Evolutionary conservation across 1,140 invertebrate species (phyloP).

Genomic region (Gryllus bimaculatus): DNA sequence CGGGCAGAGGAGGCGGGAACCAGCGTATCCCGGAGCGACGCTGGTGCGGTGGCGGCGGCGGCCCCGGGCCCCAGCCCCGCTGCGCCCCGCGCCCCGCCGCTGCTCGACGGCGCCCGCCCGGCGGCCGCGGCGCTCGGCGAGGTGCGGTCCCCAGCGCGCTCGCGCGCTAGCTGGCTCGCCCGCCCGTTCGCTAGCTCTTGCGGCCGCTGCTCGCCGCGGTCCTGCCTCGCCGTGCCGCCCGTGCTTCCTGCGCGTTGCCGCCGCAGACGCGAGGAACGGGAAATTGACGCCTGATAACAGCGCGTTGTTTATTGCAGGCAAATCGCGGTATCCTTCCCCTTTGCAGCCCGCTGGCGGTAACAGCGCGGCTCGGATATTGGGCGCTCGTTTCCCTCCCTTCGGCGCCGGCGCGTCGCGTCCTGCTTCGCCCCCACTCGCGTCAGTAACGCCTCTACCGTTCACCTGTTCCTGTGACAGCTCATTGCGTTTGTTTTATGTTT

Average conservation of each 20-base stretch:
- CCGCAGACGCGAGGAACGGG: not conserved
- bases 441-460: not conserved
- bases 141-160: not conserved
- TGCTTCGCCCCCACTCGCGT: no score
- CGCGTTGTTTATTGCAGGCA: not conserved
- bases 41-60: no score
- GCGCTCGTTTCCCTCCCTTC: not conserved
- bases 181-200: not conserved
- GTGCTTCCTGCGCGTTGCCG: not conserved
- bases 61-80: no score
- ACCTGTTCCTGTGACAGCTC: not conserved
- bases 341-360: not conserved
- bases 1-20: not conserved
- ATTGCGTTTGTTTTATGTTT: slow-evolving; percentile 1
- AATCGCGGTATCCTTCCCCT: not conserved
- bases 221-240: not conserved
- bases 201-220: not conserved
- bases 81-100: not conserved
- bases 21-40: not conserved
- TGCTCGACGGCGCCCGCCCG: no score
- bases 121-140: no score
- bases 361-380: not conserved
- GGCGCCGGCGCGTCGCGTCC: no score
- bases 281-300: not conserved
- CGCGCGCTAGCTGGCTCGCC: no score